Base-by-base conservation (phyloP, 1,140 invertebrate genomes). In the Megathymus violae region DNA sequence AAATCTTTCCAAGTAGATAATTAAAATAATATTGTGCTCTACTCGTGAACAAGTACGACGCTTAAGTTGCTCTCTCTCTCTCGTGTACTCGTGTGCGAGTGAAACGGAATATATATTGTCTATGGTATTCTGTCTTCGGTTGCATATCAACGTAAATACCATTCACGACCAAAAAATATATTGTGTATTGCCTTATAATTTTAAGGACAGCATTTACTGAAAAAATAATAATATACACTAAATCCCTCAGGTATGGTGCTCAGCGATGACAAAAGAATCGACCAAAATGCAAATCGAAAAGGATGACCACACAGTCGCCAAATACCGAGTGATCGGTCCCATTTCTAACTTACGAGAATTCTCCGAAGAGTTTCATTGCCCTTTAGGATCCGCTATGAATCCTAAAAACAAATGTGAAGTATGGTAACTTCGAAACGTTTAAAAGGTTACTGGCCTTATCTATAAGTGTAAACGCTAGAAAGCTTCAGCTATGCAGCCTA, bases 341-440 rank as follows among this genome's bases (percentile, higher is more conserved):
- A 89, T 99, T 16, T 96, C 96, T 0, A 99, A 99, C 87, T 93
- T 98, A 46, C 92, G 93, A 52, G 97, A 98, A 74, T 99, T 99
- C 88, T 94, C 97, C 0, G 86, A 94, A 41, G 95, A 96, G 54
- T 99, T 98, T 83, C 93, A 95, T n/a, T 99, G 98, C 85, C 92
- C 94, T 3, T 63, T 90, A 3, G 95, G 94, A 4, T 94, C 95
- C 0, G 94, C 93, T 62, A 98, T 99, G 97, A 99, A 99, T 90
- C 97, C 98, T 9, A 85, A 87, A 27, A 92, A 96, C 4, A 99
- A 98, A 85, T 99, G 98, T 83, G 95, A 96, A 80, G 95, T 99
- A 44, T 99, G 98, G 98, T 99, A 95, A 93, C 5, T n/a, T 40
- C 1, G 0, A 7, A 13, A 52, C 3, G 16, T 14, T 27, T 17